Percentiles rank a stretch among this genome's conserved stretches.
Conservation (phyloP, 2,113 vertebrate species). For the human region DNA sequence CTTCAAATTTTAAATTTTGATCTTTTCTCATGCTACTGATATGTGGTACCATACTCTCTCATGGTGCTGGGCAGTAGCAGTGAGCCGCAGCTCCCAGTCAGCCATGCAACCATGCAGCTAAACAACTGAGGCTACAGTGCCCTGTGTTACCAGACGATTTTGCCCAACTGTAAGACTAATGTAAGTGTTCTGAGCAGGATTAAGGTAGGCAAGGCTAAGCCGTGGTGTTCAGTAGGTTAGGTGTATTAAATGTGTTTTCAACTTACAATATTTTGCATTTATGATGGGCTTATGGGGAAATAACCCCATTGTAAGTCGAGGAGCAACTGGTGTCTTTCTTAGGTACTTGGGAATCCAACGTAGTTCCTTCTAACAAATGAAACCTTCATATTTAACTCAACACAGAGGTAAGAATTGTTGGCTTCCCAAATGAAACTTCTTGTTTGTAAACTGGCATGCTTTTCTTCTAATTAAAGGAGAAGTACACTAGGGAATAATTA, state of each 20-base stretch:
- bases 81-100: background rate
- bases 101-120: background rate
- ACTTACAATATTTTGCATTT: background rate
- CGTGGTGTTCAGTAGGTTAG: background rate
- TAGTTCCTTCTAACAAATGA: background rate
- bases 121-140: background rate
- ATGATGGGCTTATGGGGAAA: background rate
- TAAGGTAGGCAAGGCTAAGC: background rate
- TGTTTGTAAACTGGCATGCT: background rate
- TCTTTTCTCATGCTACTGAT: background rate
- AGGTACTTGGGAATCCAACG: background rate
- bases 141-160: background rate
- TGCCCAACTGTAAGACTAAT: background rate
- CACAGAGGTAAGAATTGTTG: background rate
- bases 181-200: background rate
- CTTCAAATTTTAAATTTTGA: background rate
- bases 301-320: background rate
- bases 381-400: slow-evolving; percentile 55
- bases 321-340: background rate
- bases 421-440: background rate
- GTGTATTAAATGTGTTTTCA: background rate
- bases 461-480: slow-evolving; percentile 1
- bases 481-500: background rate
- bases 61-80: background rate
- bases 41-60: background rate